Conservation (phyloP, 2,888 invertebrate species). For the Pemphredon lugubris region DNA sequence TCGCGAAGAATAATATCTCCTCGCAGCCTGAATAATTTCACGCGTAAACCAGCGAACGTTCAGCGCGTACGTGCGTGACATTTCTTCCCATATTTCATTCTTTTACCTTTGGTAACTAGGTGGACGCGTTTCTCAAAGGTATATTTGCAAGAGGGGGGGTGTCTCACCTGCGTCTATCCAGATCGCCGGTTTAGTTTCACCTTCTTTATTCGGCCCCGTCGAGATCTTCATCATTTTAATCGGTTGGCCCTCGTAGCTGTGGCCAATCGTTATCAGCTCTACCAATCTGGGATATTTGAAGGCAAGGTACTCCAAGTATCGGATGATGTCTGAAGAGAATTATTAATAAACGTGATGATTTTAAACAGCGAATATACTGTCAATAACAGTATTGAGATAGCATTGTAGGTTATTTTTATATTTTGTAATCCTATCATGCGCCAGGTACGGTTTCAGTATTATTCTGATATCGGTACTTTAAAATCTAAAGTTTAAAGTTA, state of each 20-base stretch:
- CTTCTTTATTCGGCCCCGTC: slow-evolving; percentile 75
- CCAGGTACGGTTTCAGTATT: no score
- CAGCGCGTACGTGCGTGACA: background rate
- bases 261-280: slow-evolving; percentile 87
- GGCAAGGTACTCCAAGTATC: slow-evolving; percentile 87
- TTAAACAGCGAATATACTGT: no score
- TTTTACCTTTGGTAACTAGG: background rate
- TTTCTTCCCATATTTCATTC: background rate
- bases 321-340: slow-evolving; percentile 82
- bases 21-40: background rate
- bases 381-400: no score
- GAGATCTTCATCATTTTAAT: slow-evolving; percentile 87
- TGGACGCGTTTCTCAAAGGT: background rate
- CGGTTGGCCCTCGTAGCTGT: slow-evolving; percentile 88
- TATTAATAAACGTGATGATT: background rate
- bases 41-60: background rate
- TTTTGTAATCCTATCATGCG: no score
- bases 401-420: no score
- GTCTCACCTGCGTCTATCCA: slow-evolving; percentile 90
- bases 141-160: no score
- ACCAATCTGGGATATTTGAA: slow-evolving; percentile 85
- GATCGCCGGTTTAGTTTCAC: slow-evolving; percentile 85
- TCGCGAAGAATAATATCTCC: background rate
- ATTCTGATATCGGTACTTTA: no score
- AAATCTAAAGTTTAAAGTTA: no score